Percentiles rank a stretch among this genome's conserved stretches.
phyloP scores from a whole-genome alignment of 1,140 invertebrate species.

The Eriocheir sinensis region DNA sequence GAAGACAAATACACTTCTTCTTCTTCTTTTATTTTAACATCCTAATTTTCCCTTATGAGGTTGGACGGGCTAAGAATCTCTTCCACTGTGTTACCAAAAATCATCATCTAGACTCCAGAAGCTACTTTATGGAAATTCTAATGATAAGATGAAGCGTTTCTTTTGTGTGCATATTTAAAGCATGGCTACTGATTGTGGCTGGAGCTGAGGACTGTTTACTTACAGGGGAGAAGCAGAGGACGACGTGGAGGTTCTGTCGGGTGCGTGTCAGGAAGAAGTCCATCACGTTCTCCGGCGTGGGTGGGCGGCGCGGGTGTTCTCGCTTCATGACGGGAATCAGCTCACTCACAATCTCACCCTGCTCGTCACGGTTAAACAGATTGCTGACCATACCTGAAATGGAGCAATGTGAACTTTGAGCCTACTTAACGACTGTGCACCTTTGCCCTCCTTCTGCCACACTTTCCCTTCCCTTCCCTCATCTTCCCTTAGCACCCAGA shows the following conservation, averaged over 20 bases:
- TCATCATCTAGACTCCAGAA: too few relatives aligned
- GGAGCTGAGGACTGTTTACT: too few relatives aligned
- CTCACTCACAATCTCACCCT: conserved; percentile 97
- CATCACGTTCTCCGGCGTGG: conserved; percentile 95
- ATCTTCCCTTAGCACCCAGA: too few relatives aligned
- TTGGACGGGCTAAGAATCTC: too few relatives aligned
- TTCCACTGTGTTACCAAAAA: too few relatives aligned
- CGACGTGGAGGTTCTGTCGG: conserved; percentile 96
- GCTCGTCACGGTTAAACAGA: conserved; percentile 97
- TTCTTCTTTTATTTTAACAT: too few relatives aligned
- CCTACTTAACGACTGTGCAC: too few relatives aligned
- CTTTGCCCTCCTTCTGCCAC: too few relatives aligned
- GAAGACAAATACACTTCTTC: too few relatives aligned
- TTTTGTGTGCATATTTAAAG: background rate
- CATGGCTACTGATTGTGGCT: background rate
- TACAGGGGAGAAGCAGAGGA: conserved; percentile 97
- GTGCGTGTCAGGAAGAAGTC: conserved; percentile 96
- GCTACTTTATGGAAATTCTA: too few relatives aligned
- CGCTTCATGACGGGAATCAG: conserved; percentile 95
- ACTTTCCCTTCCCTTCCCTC: too few relatives aligned
- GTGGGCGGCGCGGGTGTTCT: conserved; percentile 93
- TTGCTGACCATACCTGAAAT: conserved; percentile 86
- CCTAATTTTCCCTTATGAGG: too few relatives aligned
- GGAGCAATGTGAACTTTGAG: background rate
- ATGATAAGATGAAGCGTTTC: background rate